Percentiles rank a stretch among this genome's conserved stretches.
Conservation (phyloP, 2,797 vertebrate species). For the Malurus leucopterus region DNA sequence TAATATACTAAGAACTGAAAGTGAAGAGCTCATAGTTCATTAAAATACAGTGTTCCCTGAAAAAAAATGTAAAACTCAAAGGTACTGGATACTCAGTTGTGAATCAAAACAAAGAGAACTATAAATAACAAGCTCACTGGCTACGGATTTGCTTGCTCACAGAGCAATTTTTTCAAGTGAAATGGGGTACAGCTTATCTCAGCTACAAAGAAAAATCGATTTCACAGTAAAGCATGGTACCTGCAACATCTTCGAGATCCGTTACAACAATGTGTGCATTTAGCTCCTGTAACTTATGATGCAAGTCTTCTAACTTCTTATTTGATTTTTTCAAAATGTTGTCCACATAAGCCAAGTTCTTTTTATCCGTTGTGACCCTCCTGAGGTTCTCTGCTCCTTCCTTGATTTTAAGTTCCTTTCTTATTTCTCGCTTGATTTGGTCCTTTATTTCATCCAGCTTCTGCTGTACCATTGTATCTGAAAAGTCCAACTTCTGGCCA, state of each 20-base stretch:
- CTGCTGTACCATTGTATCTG: constrained; percentile 94
- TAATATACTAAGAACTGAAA: neutral
- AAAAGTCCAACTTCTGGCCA: constrained; percentile 89
- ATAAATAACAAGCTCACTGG: neutral
- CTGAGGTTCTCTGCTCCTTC: constrained; percentile 97
- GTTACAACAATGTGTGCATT: constrained; percentile 97
- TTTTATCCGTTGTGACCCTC: constrained; percentile 98
- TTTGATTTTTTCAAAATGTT: constrained; percentile 98
- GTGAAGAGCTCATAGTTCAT: neutral
- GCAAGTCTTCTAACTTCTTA: constrained; percentile 96
- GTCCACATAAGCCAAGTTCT: constrained; percentile 97
- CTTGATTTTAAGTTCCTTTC: constrained; percentile 99
- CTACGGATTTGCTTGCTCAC: neutral
- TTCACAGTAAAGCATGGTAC: constrained; percentile 67
- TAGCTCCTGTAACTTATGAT: constrained; percentile 95
- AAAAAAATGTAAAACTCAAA: neutral
- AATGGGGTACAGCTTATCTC: neutral
- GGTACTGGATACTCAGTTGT: neutral
- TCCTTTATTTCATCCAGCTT: constrained; percentile 97
- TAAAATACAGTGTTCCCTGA: neutral
- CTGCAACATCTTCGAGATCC: constrained; percentile 91
- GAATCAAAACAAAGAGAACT: neutral
- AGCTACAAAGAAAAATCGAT: neutral
- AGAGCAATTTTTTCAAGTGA: neutral
- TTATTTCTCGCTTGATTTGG: constrained; percentile 97